These are phyloP conservation scores for Oryzaephilus surinamensis DNA, from an alignment of 1,140 invertebrate genomes.

Conservation along the genomic window DNA sequence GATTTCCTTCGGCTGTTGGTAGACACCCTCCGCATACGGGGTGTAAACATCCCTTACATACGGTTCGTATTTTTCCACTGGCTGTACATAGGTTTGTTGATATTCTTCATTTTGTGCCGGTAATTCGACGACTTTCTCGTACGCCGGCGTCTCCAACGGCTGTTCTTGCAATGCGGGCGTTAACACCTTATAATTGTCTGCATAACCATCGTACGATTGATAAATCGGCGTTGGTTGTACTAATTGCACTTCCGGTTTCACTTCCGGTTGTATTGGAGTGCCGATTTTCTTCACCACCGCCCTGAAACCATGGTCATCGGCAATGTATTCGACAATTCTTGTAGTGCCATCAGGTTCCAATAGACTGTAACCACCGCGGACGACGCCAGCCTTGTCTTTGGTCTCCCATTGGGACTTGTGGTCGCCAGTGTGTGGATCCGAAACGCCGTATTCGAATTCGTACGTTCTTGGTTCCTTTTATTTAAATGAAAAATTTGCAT, in stretches of 20 bases:
- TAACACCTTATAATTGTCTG: constrained; percentile 7
- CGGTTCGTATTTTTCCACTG: background rate
- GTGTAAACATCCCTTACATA: constrained; percentile 1
- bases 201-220: constrained; percentile 8
- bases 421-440: constrained; percentile 41
- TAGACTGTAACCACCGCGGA: constrained; percentile 39
- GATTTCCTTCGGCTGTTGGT: too few species aligned
- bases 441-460: constrained; percentile 40
- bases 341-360: constrained; percentile 40
- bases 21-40: constrained; percentile 5
- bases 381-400: constrained; percentile 38
- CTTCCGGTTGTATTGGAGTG: constrained; percentile 14
- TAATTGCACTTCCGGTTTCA: constrained; percentile 8
- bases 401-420: constrained; percentile 40
- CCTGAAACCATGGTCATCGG: constrained; percentile 39
- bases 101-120: background rate
- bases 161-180: constrained; percentile 2
- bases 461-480: constrained; percentile 33
- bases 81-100: background rate
- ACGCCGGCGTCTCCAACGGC: too few species aligned
- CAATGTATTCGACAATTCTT: constrained; percentile 39
- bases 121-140: background rate
- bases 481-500: constrained; percentile 10
- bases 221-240: constrained; percentile 1
- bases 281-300: constrained; percentile 34